These are phyloP conservation scores for Drosophila ustulata DNA, from an alignment of 2,888 invertebrate species.

Conservation along the genomic window DNA sequence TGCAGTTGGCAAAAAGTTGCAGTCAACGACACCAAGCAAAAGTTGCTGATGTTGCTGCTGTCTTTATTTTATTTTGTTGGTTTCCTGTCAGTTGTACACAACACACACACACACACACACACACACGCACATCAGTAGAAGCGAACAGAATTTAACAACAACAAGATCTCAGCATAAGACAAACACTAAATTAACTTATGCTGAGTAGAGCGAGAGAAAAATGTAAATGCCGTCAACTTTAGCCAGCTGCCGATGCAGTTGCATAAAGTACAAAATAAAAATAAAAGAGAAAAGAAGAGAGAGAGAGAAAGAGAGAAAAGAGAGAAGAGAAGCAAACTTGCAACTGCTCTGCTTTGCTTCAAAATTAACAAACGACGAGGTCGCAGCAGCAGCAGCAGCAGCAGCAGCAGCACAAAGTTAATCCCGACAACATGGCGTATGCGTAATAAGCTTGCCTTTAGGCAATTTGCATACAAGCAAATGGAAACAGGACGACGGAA, in stretches of 20 bases:
- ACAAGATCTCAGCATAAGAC: slow-evolving; percentile 56
- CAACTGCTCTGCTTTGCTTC: slow-evolving; percentile 50
- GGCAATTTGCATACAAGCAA: slow-evolving; percentile 50
- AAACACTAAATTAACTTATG: slow-evolving; percentile 78
- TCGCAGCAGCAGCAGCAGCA: neutral
- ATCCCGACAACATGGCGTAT: slow-evolving; percentile 60
- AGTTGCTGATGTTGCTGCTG: slow-evolving; percentile 38
- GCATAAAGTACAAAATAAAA: slow-evolving; percentile 5
- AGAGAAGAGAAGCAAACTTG: slow-evolving; percentile 29
- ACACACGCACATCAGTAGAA: slow-evolving; percentile 4
- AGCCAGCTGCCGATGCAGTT: slow-evolving; percentile 48
- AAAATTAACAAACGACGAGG: slow-evolving; percentile 65
- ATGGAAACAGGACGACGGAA: slow-evolving; percentile 1
- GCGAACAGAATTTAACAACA: slow-evolving; percentile 27
- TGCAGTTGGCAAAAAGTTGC: slow-evolving; percentile 40
- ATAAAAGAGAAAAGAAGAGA: neutral
- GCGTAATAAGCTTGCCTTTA: slow-evolving; percentile 49
- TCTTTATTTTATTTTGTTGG: slow-evolving; percentile 14
- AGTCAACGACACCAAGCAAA: slow-evolving; percentile 52
- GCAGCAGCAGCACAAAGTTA: slow-evolving; percentile 27
- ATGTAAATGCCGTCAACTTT: slow-evolving; percentile 68
- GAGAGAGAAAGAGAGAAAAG: neutral
- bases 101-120: slow-evolving; percentile 6
- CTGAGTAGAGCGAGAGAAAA: slow-evolving; percentile 57
- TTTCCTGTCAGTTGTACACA: slow-evolving; percentile 18